Base-by-base conservation (phyloP, 1,140 invertebrate genomes). In the Globodera rostochiensis region DNA sequence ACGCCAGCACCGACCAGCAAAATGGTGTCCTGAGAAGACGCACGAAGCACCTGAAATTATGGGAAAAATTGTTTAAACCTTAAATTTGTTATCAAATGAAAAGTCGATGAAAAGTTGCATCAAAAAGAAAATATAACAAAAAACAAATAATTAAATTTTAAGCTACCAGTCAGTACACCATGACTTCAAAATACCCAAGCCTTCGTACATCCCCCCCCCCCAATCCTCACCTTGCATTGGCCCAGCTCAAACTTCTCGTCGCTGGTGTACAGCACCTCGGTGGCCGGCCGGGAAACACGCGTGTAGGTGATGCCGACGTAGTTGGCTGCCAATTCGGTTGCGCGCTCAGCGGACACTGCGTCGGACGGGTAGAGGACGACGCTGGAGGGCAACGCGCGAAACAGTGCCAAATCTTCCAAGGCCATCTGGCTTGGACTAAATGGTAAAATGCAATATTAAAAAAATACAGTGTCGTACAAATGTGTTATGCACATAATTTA, bases 391-490 rank as follows among this genome's bases (percentile, higher is more conserved):
- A 99, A 93, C 13, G 94, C 90, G 75, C 97, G 93, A 93, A 99
- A 99, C 93, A 99, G 93, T 0, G 96, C 95, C 64, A 99, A 91
- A 91, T 99, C 98, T 92, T 99, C 98, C 0, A 99, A 91, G 69
- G 95, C 98, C 98, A 99, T 99, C 92, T 99, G 97, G 74, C 95
- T 97, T n/a, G 97, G 97, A 6, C 97, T 97, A 92, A 98, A 97
- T 91, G 36, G 98, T 96, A 74, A 96, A 95, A 91, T 83, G 50
- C 85, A 82, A 53, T 11, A 25, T 69, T 84, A n/a, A 21, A 82
- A 47, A 76, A 82, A 69, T 36, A n/a, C n/a, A 25, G 0, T 57
- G 36, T 36, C 36, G 2, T 1, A 36, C 36, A 36, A 36, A 36
- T 36, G 36, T 36, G 36, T 36, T 36, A 36, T 1, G 36, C 36